These are phyloP conservation scores for Diplazon laetatorius DNA, from an alignment of 2,888 invertebrate genomes.

Conservation along the genomic window DNA sequence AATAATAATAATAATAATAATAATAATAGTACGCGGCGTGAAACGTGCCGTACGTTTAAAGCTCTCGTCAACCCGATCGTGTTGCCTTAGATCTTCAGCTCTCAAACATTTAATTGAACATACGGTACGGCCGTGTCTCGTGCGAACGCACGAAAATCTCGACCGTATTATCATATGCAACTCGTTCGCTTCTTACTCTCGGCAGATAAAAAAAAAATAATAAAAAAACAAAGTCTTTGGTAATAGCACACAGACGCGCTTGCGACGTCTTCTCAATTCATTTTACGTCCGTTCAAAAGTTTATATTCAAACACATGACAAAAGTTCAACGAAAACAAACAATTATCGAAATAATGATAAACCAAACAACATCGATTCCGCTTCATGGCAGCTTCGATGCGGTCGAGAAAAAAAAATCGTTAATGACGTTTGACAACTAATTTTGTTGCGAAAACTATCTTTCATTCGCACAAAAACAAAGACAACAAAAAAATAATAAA, in stretches of 20 bases:
- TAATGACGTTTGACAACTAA: constrained; percentile 16
- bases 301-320: constrained; percentile 26
- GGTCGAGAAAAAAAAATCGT: constrained; percentile 11
- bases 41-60: constrained; percentile 26
- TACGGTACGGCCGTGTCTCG: not conserved
- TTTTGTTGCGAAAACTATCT: constrained; percentile 18
- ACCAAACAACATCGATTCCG: constrained; percentile 22
- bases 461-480: constrained; percentile 6
- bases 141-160: constrained; percentile 26
- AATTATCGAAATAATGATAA: constrained; percentile 24
- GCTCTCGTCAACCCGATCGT: not conserved
- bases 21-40: constrained; percentile 25
- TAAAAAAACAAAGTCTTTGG: constrained; percentile 66
- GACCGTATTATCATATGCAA: constrained; percentile 26
- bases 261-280: constrained; percentile 41
- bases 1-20: constrained; percentile 30
- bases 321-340: not conserved
- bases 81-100: constrained; percentile 29
- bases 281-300: constrained; percentile 26
- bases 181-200: constrained; percentile 25
- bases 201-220: constrained; percentile 26
- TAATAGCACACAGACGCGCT: constrained; percentile 62
- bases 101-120: not conserved
- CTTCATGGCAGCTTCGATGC: constrained; percentile 11
- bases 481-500: constrained; percentile 27